These are phyloP conservation scores for Otolemur garnettii DNA, from an alignment of 2,113 vertebrate species.

Conservation along the genomic window DNA sequence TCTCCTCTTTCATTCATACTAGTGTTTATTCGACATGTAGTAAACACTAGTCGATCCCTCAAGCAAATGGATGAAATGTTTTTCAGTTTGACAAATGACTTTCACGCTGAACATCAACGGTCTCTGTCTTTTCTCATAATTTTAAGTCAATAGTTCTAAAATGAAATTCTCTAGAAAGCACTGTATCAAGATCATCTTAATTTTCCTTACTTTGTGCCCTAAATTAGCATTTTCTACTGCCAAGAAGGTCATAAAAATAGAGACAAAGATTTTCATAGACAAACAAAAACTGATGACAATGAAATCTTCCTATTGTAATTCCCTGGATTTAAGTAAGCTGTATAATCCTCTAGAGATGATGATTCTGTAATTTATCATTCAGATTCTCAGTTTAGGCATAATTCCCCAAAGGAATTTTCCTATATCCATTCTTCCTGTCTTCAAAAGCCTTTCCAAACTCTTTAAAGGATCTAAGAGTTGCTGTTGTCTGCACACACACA, in stretches of 20 bases:
- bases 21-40: neutral
- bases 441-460: neutral
- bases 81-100: constrained; percentile 41
- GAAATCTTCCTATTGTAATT: constrained; percentile 3
- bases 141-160: constrained; percentile 33
- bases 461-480: neutral
- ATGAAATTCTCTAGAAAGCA: constrained; percentile 37
- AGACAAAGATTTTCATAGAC: constrained; percentile 34
- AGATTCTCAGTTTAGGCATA: neutral
- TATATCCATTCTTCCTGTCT: neutral
- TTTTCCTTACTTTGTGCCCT: neutral
- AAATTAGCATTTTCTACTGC: neutral
- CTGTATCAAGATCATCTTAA: neutral
- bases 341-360: neutral
- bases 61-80: neutral
- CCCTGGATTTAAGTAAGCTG: neutral
- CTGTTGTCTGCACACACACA: neutral
- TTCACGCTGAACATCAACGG: neutral
- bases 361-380: constrained; percentile 9
- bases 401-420: constrained; percentile 33
- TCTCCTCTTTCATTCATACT: neutral
- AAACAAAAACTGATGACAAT: neutral
- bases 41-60: neutral
- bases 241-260: constrained; percentile 1
- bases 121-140: constrained; percentile 20